Percentiles rank a stretch among this genome's conserved stretches.
Evolutionary conservation across 2,113 vertebrate species (phyloP).

Genomic region (Eubucco bourcierii): DNA sequence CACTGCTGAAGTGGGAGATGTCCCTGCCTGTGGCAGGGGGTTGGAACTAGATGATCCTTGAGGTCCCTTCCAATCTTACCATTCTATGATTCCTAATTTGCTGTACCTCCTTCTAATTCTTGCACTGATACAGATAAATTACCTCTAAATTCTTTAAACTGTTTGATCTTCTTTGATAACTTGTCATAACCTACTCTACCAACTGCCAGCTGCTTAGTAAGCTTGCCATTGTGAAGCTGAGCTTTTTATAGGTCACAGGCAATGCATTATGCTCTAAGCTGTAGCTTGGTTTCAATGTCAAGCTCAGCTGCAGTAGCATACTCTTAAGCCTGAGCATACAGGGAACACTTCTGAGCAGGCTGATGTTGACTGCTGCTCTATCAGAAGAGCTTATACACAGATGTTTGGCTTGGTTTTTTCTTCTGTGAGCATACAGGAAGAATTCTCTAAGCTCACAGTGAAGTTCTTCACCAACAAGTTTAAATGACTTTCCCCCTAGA

Average conservation of each 20-base stretch:
- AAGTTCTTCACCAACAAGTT: not conserved
- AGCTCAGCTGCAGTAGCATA: not conserved
- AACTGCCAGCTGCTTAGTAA: not conserved
- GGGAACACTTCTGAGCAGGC: not conserved
- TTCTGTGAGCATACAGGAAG: not conserved
- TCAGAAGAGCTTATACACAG: not conserved
- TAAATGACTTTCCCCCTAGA: not conserved
- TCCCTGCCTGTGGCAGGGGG: too few relatives aligned
- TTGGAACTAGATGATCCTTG: too few relatives aligned
- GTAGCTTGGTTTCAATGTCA: not conserved
- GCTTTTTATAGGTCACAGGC: not conserved
- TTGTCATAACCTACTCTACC: not conserved
- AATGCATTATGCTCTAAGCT: rapidly evolving
- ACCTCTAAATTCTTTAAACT: not conserved
- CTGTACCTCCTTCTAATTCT: not conserved
- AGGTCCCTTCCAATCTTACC: too few relatives aligned
- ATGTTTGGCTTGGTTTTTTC: not conserved
- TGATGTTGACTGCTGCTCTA: not conserved
- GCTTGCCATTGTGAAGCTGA: not conserved
- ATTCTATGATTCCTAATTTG: not conserved
- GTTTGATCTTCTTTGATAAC: not conserved
- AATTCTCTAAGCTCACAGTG: not conserved
- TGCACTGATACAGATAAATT: not conserved
- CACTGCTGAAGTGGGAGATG: not conserved
- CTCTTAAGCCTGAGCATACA: not conserved